A percentile compares a stretch with the other conserved stretches of the same genome.
These are phyloP conservation scores for Terebella lapidaria DNA, from an alignment of 2,888 invertebrate genomes.

Conservation along the genomic window DNA sequence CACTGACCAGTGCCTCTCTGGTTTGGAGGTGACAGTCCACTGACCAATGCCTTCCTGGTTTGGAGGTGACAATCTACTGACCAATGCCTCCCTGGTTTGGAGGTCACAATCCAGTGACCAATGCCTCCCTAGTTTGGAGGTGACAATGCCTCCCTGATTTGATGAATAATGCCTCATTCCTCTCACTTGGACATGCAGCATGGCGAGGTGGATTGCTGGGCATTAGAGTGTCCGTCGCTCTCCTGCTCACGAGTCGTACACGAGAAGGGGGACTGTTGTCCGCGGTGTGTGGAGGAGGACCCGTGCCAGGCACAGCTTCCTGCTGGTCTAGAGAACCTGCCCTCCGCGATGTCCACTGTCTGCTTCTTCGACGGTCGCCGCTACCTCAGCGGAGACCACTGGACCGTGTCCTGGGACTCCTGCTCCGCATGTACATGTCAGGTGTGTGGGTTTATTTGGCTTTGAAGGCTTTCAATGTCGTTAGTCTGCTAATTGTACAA, in stretches of 20 bases:
- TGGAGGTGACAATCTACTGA: too few relatives aligned
- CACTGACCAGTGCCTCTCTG: too few relatives aligned
- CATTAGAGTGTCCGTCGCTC: constrained; percentile 73
- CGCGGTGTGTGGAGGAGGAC: constrained; percentile 62
- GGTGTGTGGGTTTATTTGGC: constrained; percentile 28
- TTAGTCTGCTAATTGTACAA: not conserved
- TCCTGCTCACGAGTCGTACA: constrained; percentile 64
- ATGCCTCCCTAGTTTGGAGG: too few relatives aligned
- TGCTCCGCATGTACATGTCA: constrained; percentile 48
- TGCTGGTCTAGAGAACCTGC: constrained; percentile 14
- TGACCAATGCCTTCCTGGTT: too few relatives aligned
- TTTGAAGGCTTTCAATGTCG: not conserved
- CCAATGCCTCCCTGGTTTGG: too few relatives aligned
- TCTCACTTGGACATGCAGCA: too few relatives aligned
- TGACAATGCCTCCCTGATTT: too few relatives aligned
- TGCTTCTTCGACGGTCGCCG: constrained; percentile 11
- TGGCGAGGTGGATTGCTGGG: constrained; percentile 86
- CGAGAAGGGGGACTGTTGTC: constrained; percentile 68
- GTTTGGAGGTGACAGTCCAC: too few relatives aligned
- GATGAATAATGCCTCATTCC: not conserved
- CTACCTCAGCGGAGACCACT: constrained; percentile 25
- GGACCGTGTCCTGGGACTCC: constrained; percentile 29
- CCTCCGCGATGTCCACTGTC: not conserved
- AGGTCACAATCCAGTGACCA: too few relatives aligned
- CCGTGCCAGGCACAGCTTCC: constrained; percentile 28